phyloP scores from a whole-genome alignment of 2,888 invertebrate genomes.

The Schizotus pectinicornis region DNA sequence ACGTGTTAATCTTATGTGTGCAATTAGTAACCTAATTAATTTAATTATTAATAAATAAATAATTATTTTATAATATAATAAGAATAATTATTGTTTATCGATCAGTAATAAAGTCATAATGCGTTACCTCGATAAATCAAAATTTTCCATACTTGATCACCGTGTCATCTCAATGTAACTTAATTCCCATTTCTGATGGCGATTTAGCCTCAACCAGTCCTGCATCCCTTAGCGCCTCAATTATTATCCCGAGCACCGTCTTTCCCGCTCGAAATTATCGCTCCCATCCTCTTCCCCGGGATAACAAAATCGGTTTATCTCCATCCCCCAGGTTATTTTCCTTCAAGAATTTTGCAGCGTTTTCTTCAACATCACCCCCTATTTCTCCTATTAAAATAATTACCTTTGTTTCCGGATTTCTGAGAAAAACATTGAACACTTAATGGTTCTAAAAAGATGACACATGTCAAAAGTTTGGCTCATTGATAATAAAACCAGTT shows the following conservation, averaged over 20 bases:
- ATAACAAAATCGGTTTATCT: conserved; percentile 96
- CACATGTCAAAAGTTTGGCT: no score
- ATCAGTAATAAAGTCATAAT: no score
- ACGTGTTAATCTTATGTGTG: no score
- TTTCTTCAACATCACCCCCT: conserved; percentile 96
- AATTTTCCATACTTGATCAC: not conserved
- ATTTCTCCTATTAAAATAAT: conserved; percentile 96
- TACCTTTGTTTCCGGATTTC: conserved; percentile 90
- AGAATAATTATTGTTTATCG: no score
- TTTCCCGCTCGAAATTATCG: conserved; percentile 86
- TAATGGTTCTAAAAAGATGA: conserved; percentile 63
- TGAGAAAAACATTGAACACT: conserved; percentile 87
- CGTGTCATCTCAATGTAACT: no score
- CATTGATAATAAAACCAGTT: no score
- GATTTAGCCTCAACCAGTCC: conserved; percentile 12
- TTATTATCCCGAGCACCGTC: conserved; percentile 65
- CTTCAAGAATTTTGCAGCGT: conserved; percentile 86
- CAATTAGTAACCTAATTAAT: no score
- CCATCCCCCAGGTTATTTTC: conserved; percentile 78
- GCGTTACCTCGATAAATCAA: no score
- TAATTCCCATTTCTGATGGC: conserved; percentile 13
- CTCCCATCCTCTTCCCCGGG: conserved; percentile 98
- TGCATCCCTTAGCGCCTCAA: conserved; percentile 47
- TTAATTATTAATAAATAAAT: no score
- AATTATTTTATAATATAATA: no score